Evolutionary conservation across 2,113 vertebrate genomes (phyloP).

Genomic region (Macrotis lagotis): DNA sequence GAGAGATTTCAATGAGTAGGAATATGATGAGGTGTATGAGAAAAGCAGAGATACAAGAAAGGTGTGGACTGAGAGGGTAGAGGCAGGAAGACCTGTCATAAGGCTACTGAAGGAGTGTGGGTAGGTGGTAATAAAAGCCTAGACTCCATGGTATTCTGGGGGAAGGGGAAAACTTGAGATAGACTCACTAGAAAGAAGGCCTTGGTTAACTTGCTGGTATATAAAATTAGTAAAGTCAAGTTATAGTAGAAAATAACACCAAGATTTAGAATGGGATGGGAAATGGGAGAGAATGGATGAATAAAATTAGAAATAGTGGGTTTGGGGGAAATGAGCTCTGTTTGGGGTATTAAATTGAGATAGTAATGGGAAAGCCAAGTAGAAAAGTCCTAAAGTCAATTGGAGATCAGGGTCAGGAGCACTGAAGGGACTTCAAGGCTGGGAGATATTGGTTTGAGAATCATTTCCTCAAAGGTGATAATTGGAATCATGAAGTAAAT

Average conservation of each 20-base stretch:
- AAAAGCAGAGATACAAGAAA: neutral
- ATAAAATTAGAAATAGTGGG: neutral
- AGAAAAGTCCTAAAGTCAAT: neutral
- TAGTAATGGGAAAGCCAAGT: neutral
- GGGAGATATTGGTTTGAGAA: neutral
- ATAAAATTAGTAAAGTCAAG: neutral
- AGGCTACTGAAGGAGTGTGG: neutral
- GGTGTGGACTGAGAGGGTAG: neutral
- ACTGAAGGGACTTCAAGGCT: neutral
- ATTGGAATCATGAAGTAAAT: neutral
- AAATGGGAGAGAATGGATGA: neutral
- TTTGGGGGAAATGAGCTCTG: neutral
- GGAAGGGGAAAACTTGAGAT: neutral
- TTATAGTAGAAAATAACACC: neutral
- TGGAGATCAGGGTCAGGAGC: neutral
- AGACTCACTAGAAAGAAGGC: neutral
- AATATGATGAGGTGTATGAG: neutral
- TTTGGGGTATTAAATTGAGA: neutral
- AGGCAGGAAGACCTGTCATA: neutral
- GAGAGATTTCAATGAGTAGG: neutral
- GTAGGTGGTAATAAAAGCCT: neutral
- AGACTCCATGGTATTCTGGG: neutral
- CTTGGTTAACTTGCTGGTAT: neutral
- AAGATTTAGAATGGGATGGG: neutral
- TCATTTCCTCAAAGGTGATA: neutral